phyloP scores from a whole-genome alignment of 2,113 vertebrate genomes.

The Ranitomeya imitator region DNA sequence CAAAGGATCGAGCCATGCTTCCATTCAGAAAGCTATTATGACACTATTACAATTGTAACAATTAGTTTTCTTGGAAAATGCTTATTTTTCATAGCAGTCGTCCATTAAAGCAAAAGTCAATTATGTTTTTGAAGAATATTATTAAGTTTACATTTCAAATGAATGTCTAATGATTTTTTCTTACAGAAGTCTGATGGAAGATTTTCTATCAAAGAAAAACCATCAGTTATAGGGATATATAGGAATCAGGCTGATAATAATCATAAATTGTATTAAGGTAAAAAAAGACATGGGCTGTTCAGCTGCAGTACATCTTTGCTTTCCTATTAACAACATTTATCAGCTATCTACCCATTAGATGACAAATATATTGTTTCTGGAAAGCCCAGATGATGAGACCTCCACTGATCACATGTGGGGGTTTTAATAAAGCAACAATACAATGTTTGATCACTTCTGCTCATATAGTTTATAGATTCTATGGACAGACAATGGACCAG shows the following conservation, averaged over 20 bases:
- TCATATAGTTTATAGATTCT: too few relatives aligned
- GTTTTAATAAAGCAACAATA: too few relatives aligned
- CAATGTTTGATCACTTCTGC: too few relatives aligned
- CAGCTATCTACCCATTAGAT: too few relatives aligned
- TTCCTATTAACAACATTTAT: too few relatives aligned
- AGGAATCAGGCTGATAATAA: neutral
- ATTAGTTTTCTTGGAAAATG: conserved; percentile 49
- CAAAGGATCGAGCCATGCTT: neutral
- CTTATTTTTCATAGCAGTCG: conserved; percentile 10
- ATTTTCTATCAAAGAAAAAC: neutral
- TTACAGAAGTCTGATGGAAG: neutral
- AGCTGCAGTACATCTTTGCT: too few relatives aligned
- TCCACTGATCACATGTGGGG: too few relatives aligned
- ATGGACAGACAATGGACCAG: too few relatives aligned
- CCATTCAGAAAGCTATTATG: conserved; percentile 46
- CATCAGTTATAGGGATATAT: neutral
- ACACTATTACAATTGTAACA: conserved; percentile 46
- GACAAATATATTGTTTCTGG: too few relatives aligned
- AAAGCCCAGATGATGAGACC: too few relatives aligned
- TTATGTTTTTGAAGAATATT: neutral
- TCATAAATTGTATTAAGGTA: neutral
- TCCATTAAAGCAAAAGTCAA: conserved; percentile 25
- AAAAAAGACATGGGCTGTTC: too few relatives aligned
- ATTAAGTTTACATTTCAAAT: conserved; percentile 18
- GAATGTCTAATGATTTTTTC: neutral